Evolutionary conservation across 2,113 vertebrate species (phyloP), one percentile per base, ranked within the genome.

Genomic region (Ceyx margarethae): DNA sequence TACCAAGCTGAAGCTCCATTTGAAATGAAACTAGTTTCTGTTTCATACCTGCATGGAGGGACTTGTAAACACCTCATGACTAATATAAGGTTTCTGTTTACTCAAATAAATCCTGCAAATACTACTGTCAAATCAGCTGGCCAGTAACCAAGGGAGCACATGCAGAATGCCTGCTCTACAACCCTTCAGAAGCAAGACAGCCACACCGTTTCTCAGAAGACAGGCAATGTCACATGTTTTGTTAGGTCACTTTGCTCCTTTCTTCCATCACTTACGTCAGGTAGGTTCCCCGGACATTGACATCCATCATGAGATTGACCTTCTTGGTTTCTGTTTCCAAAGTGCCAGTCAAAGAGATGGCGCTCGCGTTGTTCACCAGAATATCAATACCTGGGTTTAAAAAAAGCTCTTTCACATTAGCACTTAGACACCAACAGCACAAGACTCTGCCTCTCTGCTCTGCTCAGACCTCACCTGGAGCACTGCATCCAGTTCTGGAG

Each of bases 301-400:
- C 97, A 9, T 95, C 98, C 97, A 99, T 97, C 99, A 99, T 99
- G 78, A 99, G 98, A 95, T 99, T 99, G 42, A 99, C 98, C 89
- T 98, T 99, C 97, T 99, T 99, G 10, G 97, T 98, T 23, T 98
- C 95, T 10, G 99, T 99, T 77, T 99, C 98, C 95, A 99, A 85
- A 9, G 99, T 99, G 84, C 98, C 99, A 5, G 98, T 99, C 96
- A 99, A 97, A 86, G 95, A 99, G 95, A 99, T 99, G 85, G 99
- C 99, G 74, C 99, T 99, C 66, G 99, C 99, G 62, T 99, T 99
- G 97, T 99, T 99, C 95, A 99, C 98, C 97, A 99, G 97, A 94
- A 99, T 98, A 97, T 99, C 99, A 94, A 99, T 99, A 54, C 98
- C 98, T 99, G 91, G 87, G 94, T 96, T 94, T 79, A 94, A 96